phyloP scores from a whole-genome alignment of 2,888 invertebrate species.

The Himalopsyche tibetana region DNA sequence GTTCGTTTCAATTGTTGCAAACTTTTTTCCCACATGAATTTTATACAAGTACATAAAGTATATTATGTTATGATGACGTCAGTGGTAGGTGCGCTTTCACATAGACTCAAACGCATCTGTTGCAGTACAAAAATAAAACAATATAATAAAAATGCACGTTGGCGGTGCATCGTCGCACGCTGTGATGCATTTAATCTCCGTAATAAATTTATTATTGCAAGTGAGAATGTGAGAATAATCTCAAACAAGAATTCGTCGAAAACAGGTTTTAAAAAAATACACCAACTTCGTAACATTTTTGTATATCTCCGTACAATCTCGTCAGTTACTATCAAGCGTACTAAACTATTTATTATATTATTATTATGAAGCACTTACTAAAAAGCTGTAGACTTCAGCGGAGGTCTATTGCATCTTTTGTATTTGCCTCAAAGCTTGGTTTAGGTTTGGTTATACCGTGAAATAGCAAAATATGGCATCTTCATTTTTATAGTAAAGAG shows the following conservation, averaged over 20 bases:
- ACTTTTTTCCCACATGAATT: slow-evolving; percentile 14
- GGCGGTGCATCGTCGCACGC: slow-evolving; percentile 13
- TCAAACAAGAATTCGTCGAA: background rate
- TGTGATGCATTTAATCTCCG: slow-evolving; percentile 9
- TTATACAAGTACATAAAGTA: slow-evolving; percentile 1
- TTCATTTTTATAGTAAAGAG: too few species aligned
- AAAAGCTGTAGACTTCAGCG: too few species aligned
- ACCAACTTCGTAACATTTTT: background rate
- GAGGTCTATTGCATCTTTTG: too few species aligned
- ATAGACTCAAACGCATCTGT: slow-evolving; percentile 21
- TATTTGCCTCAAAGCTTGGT: too few species aligned
- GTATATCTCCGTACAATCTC: background rate
- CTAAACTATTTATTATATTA: too few species aligned
- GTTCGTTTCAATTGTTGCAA: slow-evolving; percentile 5
- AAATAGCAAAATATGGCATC: too few species aligned
- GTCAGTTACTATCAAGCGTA: too few species aligned
- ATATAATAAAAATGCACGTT: slow-evolving; percentile 15
- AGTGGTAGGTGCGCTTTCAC: slow-evolving; percentile 3
- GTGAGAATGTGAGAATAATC: slow-evolving; percentile 22
- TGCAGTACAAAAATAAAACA: background rate
- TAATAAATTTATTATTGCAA: slow-evolving; percentile 3
- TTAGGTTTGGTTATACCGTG: too few species aligned
- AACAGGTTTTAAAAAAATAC: background rate
- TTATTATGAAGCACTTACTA: too few species aligned
- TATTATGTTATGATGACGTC: background rate